Evolutionary conservation across 2,113 vertebrate species (phyloP).

Genomic region (Panthera tigris): DNA sequence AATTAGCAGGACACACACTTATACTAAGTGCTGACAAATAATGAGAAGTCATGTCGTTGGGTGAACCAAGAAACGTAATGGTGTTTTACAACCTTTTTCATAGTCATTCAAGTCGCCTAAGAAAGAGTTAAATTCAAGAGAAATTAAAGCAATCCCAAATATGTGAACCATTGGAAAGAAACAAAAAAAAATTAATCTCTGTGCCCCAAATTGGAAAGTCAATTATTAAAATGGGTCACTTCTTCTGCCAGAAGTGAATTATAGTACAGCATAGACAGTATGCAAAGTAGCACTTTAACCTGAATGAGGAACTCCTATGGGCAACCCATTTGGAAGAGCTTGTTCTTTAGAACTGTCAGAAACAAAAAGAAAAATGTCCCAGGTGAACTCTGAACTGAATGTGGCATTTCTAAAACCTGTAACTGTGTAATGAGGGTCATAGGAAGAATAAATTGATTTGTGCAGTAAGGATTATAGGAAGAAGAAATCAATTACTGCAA

Average conservation of each 20-base stretch:
- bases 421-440: background rate
- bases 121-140: background rate
- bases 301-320: background rate
- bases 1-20: background rate
- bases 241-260: background rate
- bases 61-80: background rate
- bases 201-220: background rate
- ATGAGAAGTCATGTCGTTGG: background rate
- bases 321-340: background rate
- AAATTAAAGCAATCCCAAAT: constrained; percentile 32
- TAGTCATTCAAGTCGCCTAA: background rate
- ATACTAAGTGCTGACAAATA: background rate
- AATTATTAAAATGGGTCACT: background rate
- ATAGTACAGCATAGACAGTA: background rate
- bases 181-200: background rate
- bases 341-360: constrained; percentile 1
- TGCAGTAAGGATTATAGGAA: background rate
- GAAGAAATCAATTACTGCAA: background rate
- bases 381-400: background rate
- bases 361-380: background rate
- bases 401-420: background rate
- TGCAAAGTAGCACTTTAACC: background rate
- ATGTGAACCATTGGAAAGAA: background rate
- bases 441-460: background rate
- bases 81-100: background rate